Conservation (phyloP, 2,113 vertebrate genomes). For the Morone saxatilis region DNA sequence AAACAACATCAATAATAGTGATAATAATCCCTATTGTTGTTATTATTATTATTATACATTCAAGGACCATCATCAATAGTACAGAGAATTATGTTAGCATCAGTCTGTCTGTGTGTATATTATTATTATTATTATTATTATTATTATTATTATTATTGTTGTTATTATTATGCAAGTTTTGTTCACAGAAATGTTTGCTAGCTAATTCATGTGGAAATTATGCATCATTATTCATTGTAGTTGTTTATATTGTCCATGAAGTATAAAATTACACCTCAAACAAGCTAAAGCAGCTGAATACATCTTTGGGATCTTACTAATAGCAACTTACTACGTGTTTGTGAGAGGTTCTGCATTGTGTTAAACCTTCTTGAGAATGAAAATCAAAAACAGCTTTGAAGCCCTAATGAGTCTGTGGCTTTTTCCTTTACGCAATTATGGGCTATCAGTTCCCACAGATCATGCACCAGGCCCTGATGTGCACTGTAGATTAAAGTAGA, state of each 20-base stretch:
- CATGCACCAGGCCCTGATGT: conserved; percentile 6
- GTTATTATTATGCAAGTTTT: background rate
- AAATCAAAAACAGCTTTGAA: conserved; percentile 51
- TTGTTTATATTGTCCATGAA: background rate
- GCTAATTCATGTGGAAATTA: background rate
- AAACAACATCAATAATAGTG: background rate
- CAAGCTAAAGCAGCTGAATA: background rate
- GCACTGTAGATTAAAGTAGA: conserved; percentile 27
- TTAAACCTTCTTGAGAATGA: conserved; percentile 12
- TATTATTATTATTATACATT: no score
- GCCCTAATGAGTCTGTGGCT: conserved; percentile 38
- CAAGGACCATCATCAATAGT: no score
- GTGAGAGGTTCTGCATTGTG: conserved; percentile 1
- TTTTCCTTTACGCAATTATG: conserved; percentile 61
- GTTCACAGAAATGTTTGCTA: background rate
- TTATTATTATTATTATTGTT: no score
- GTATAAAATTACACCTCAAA: background rate
- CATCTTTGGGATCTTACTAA: background rate
- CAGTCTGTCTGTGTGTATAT: no score
- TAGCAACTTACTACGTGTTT: background rate
- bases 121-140: no score
- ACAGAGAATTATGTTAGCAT: no score
- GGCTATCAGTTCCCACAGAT: background rate
- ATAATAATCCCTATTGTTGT: background rate
- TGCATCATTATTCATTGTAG: background rate